A percentile compares a stretch with the other conserved stretches of the same genome.
Conservation (phyloP, 1,140 invertebrate genomes). For the Aethina tumida region DNA sequence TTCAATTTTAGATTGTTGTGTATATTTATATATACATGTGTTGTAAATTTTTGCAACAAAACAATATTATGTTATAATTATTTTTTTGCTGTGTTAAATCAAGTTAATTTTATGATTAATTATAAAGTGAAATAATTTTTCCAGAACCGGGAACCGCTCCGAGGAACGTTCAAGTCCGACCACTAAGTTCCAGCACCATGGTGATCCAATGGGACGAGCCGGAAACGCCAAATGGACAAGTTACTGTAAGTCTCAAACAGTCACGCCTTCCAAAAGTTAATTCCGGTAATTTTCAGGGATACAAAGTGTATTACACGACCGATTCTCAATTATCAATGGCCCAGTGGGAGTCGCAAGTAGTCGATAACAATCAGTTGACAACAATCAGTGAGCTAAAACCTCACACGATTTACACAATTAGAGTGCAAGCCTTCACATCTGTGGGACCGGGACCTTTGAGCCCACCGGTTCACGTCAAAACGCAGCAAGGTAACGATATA, state of each 20-base stretch:
- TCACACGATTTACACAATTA: conserved; percentile 83
- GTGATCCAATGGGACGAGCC: conserved; percentile 95
- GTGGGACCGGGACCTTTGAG: conserved; percentile 87
- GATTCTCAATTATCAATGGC: conserved; percentile 76
- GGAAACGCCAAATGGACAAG: conserved; percentile 92
- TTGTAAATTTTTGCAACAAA: no score
- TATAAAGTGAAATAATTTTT: conserved; percentile 12
- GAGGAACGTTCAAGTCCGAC: conserved; percentile 82
- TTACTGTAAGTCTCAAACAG: conserved; percentile 61
- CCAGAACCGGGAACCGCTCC: conserved; percentile 91
- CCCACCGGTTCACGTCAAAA: conserved; percentile 87
- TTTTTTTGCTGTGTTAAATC: not conserved
- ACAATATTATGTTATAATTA: not conserved
- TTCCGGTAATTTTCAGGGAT: conserved; percentile 59
- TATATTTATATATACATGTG: no score
- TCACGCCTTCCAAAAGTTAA: not conserved
- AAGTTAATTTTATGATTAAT: not conserved
- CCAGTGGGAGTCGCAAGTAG: conserved; percentile 85
- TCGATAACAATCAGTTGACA: conserved; percentile 86
- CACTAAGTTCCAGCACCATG: conserved; percentile 90
- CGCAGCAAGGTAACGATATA: conserved; percentile 71
- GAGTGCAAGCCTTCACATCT: conserved; percentile 83
- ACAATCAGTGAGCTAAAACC: conserved; percentile 85
- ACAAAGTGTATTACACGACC: conserved; percentile 94
- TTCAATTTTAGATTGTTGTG: no score